Evolutionary conservation across 2,797 vertebrate species (phyloP).

Genomic region (Ctenosaura bakeri): DNA sequence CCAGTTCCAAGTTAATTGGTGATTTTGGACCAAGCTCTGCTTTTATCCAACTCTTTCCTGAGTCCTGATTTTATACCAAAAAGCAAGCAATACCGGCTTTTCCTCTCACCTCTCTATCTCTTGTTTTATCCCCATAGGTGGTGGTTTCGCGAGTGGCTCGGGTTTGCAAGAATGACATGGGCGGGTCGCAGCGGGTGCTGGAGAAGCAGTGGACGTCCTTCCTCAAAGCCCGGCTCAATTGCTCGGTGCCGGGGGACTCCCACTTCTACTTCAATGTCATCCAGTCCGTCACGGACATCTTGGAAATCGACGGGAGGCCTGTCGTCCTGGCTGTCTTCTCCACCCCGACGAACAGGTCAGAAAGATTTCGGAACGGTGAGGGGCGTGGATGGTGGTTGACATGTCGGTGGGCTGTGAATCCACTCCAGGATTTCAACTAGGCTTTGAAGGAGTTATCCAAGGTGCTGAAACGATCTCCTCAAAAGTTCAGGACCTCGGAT

Average conservation of each 20-base stretch:
- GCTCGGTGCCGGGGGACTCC: constrained; percentile 93
- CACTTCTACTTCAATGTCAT: constrained; percentile 98
- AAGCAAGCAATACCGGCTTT: too few species aligned
- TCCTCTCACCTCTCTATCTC: neutral
- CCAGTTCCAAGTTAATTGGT: too few species aligned
- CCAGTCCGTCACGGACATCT: constrained; percentile 91
- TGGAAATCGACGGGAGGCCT: constrained; percentile 90
- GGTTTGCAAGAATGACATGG: constrained; percentile 93
- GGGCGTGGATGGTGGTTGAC: neutral
- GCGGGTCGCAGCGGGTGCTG: constrained; percentile 92
- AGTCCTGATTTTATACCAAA: neutral
- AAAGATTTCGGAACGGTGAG: neutral
- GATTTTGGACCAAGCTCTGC: too few species aligned
- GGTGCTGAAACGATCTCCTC: too few species aligned
- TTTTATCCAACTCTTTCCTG: neutral
- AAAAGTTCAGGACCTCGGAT: too few species aligned
- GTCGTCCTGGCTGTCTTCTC: constrained; percentile 94
- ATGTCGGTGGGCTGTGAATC: too few species aligned
- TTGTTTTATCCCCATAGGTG: constrained; percentile 78
- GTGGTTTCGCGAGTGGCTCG: constrained; percentile 93
- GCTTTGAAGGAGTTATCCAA: too few species aligned
- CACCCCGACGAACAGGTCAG: constrained; percentile 93
- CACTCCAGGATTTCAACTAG: too few species aligned
- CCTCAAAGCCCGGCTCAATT: constrained; percentile 95
- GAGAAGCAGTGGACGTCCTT: constrained; percentile 99